These are phyloP conservation scores for Oxyteleia sp. DNA, from an alignment of 2,888 invertebrate genomes.

Conservation along the genomic window DNA sequence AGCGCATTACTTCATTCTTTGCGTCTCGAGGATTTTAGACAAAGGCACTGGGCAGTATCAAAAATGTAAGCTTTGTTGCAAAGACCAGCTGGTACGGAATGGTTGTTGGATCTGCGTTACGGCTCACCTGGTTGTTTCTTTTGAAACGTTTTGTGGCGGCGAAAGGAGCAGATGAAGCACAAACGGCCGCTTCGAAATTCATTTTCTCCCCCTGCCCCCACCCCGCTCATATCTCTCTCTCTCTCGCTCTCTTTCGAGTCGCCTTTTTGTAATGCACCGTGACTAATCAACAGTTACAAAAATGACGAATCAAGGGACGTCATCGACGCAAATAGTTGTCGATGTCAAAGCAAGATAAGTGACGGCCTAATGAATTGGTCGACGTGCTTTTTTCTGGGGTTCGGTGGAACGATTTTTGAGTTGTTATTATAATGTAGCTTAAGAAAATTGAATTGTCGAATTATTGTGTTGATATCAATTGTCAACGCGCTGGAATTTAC, in stretches of 20 bases:
- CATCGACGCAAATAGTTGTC: slow-evolving; percentile 31
- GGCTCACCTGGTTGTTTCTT: slow-evolving; percentile 72
- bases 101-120: slow-evolving; percentile 46
- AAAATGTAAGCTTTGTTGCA: slow-evolving; percentile 70
- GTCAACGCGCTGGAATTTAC: too few relatives aligned
- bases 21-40: slow-evolving; percentile 43
- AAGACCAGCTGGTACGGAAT: slow-evolving; percentile 70
- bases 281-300: slow-evolving; percentile 58
- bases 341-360: slow-evolving; percentile 39
- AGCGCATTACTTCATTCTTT: slow-evolving; percentile 14
- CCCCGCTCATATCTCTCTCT: too few relatives aligned
- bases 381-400: not conserved
- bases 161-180: slow-evolving; percentile 71
- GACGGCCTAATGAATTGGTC: slow-evolving; percentile 17
- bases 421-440: not conserved
- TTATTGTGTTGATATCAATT: too few relatives aligned
- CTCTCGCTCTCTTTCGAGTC: not conserved
- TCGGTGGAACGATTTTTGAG: not conserved
- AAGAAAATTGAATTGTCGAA: too few relatives aligned
- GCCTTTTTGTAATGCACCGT: slow-evolving; percentile 27
- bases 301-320: slow-evolving; percentile 39
- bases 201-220: slow-evolving; percentile 26
- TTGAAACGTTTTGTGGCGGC: slow-evolving; percentile 61
- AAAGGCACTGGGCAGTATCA: slow-evolving; percentile 53
- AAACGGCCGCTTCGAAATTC: slow-evolving; percentile 53